Evolutionary conservation across 1,140 invertebrate species (phyloP).

Genomic region (Lepidostoma basale): DNA sequence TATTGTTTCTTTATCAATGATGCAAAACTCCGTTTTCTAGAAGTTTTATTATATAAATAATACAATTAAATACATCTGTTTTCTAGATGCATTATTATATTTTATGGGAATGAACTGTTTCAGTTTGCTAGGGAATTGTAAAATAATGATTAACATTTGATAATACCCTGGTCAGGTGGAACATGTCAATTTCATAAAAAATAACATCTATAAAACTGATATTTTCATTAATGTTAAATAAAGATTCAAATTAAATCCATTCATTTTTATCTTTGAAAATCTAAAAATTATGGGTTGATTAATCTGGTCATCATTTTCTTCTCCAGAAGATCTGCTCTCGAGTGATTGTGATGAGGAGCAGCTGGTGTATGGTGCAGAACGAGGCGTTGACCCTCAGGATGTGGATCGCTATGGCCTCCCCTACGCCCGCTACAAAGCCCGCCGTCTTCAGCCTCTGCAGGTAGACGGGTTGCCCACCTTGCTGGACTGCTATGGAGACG

Average conservation of each 20-base stretch:
- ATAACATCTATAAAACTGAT: too few relatives aligned
- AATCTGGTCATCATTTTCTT: neutral
- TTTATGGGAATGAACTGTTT: too few relatives aligned
- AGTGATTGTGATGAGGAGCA: conserved; percentile 56
- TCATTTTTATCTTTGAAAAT: neutral
- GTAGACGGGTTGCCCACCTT: conserved; percentile 17
- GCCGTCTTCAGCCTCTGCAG: conserved; percentile 43
- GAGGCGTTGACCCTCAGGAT: conserved; percentile 53
- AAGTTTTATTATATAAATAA: too few relatives aligned
- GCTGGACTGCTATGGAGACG: neutral
- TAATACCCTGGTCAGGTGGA: too few relatives aligned
- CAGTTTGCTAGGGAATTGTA: too few relatives aligned
- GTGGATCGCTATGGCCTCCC: conserved; percentile 53
- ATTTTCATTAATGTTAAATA: too few relatives aligned
- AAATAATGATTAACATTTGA: too few relatives aligned
- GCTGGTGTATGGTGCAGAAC: conserved; percentile 50
- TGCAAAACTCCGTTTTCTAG: too few relatives aligned
- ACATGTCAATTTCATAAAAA: too few relatives aligned
- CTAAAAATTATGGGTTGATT: neutral
- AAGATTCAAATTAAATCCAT: neutral
- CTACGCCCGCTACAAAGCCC: conserved; percentile 58
- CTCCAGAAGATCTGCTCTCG: conserved; percentile 58
- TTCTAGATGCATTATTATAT: too few relatives aligned
- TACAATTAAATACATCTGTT: too few relatives aligned
- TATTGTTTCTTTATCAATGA: too few relatives aligned